Evolutionary conservation across 2,113 vertebrate species (phyloP).

Genomic region (Caranx melampygus): DNA sequence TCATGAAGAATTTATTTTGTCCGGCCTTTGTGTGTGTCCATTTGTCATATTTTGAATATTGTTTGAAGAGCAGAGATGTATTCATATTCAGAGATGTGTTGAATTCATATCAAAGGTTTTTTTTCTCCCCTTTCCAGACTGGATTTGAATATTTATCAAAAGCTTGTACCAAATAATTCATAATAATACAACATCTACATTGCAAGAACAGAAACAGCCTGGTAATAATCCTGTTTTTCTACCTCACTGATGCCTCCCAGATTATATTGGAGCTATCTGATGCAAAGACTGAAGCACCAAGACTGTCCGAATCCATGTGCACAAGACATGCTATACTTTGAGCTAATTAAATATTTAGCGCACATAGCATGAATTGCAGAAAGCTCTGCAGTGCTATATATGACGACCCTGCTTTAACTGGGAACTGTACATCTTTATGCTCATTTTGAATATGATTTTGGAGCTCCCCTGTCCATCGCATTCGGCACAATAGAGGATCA

Average conservation of each 20-base stretch:
- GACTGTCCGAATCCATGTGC: conserved; percentile 9
- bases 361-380: conserved; percentile 1
- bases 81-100: too few relatives aligned
- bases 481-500: neutral
- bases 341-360: conserved; percentile 64
- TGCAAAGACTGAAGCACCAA: neutral
- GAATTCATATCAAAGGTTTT: neutral
- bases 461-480: neutral
- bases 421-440: neutral
- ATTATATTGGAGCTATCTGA: conserved; percentile 13
- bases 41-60: neutral
- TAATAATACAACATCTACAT: neutral
- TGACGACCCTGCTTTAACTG: neutral
- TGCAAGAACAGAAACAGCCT: neutral
- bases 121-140: neutral
- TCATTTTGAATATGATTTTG: neutral
- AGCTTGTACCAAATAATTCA: neutral
- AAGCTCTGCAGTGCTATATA: neutral
- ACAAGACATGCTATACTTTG: conserved; percentile 43
- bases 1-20: neutral
- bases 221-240: neutral
- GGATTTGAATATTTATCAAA: neutral
- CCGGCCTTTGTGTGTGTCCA: neutral
- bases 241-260: conserved; percentile 2
- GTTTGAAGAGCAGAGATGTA: neutral